Conservation (phyloP, 2,888 invertebrate species). For the Drosophila nr. medialis region DNA sequence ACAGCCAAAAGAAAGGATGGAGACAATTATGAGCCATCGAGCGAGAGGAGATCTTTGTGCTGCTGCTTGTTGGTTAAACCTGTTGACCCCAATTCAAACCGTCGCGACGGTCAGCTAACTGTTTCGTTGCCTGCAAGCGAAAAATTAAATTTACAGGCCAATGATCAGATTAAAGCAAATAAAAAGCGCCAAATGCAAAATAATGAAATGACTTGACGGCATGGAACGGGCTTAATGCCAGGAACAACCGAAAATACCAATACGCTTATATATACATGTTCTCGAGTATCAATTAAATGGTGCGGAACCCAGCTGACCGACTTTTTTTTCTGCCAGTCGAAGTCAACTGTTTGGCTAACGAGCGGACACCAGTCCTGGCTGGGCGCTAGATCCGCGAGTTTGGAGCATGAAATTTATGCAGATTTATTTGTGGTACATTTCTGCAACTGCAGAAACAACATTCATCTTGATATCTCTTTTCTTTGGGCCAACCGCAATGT, state of each 20-base stretch:
- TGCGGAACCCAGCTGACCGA: slow-evolving; percentile 47
- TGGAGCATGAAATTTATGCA: slow-evolving; percentile 62
- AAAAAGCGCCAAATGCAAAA: slow-evolving; percentile 62
- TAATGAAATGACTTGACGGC: slow-evolving; percentile 56
- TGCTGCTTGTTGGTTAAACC: slow-evolving; percentile 54
- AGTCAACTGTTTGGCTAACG: slow-evolving; percentile 43
- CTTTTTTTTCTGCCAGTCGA: slow-evolving; percentile 18
- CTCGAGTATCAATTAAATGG: slow-evolving; percentile 50
- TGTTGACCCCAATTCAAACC: slow-evolving; percentile 68
- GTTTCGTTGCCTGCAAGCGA: slow-evolving; percentile 61
- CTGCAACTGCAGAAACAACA: slow-evolving; percentile 31
- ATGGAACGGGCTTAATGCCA: slow-evolving; percentile 52
- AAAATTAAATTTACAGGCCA: slow-evolving; percentile 53
- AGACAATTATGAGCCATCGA: slow-evolving; percentile 28
- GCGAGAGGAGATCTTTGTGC: slow-evolving; percentile 50
- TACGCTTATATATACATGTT: slow-evolving; percentile 17
- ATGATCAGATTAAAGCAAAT: slow-evolving; percentile 62
- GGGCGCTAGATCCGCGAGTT: slow-evolving; percentile 34
- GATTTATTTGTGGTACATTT: slow-evolving; percentile 78
- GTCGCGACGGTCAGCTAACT: slow-evolving; percentile 69
- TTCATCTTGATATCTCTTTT: slow-evolving; percentile 58
- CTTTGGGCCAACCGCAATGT: slow-evolving; percentile 26
- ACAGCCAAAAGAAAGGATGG: slow-evolving; percentile 19
- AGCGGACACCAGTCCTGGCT: slow-evolving; percentile 47
- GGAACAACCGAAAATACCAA: slow-evolving; percentile 48